Conservation (phyloP, 2,888 invertebrate genomes). For the Synanthedon formicaeformis region DNA sequence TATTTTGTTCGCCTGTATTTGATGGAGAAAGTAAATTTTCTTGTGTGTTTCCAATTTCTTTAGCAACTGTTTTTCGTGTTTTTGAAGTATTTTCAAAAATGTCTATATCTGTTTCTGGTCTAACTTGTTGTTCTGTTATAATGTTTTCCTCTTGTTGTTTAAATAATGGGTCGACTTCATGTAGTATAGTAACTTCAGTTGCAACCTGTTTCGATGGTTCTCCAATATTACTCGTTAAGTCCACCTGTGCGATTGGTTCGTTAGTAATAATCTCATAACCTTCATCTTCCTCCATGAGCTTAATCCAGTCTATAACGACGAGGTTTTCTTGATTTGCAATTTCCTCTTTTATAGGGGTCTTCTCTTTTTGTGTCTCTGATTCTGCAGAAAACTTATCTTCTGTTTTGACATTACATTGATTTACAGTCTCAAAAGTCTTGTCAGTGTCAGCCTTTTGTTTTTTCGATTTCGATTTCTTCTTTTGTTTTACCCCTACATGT, state of each 20-base stretch:
- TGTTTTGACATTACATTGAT: conserved; percentile 15
- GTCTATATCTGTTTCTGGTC: neutral
- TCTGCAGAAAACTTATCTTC: conserved; percentile 1
- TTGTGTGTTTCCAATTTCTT: neutral
- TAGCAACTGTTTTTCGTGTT: neutral
- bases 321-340: conserved; percentile 13
- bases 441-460: conserved; percentile 38
- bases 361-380: neutral
- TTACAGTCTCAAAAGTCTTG: conserved; percentile 32
- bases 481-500: conserved; percentile 10
- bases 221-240: neutral
- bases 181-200: conserved; percentile 53
- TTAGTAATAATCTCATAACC: conserved; percentile 8
- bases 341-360: neutral
- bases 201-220: conserved; percentile 30
- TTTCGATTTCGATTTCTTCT: conserved; percentile 39
- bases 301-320: conserved; percentile 52
- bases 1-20: conserved; percentile 45
- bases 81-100: neutral
- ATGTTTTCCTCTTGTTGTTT: conserved; percentile 8
- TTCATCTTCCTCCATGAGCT: conserved; percentile 53
- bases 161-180: conserved; percentile 24
- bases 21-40: conserved; percentile 9
- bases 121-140: conserved; percentile 4
- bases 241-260: conserved; percentile 22